Evolutionary conservation across 2,113 vertebrate genomes (phyloP), one percentile per base, ranked within the genome.

Genomic region (Carlito syrichta): DNA sequence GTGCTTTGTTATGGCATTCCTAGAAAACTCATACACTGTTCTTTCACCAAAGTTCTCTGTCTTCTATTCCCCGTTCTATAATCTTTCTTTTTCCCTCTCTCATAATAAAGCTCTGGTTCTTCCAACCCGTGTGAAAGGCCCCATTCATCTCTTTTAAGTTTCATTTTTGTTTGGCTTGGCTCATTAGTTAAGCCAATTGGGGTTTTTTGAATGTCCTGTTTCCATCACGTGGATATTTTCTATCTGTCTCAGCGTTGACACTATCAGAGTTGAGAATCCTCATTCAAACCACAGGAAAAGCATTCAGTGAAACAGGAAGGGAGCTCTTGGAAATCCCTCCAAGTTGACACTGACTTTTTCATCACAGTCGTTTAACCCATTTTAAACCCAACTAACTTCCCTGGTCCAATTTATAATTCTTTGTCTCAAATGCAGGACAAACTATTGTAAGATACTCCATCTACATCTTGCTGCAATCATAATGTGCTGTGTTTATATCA

Each of bases 121-220:
- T 69, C 76, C 19, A 91, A 66, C 32, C 14, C 77, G 73, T 50
- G 54, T n/a, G 35, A 95, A 86, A 82, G 63, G 13, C 7, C 84
- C 66, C 85, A 32, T 77, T 92, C n/a, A n/a, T n/a, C 95, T 93
- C 40, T 84, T 62, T 35, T 38, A 83, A 84, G 22, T 76, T 88
- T 81, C n/a, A 52, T 60, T 97, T 96, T 92, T 96, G 25, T 94
- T 90, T 85, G 58, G 86, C 32, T 95, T 97, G 86, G 89, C 58
- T 97, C 12, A 35, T 86, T 71, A 87, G 17, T 71, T 84, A 93
- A 91, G 73, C 22, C 71, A 48, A 2, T 6, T 68, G 43, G 82
- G 52, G 20, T 86, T 52, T 91, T 87, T 79, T 25, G n/a, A n/a
- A 38, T 11, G 19, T 76, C 54, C 71, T 78, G 45, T 89, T 88